phyloP scores from a whole-genome alignment of 2,113 vertebrate species.

The Myotis lucifugus region DNA sequence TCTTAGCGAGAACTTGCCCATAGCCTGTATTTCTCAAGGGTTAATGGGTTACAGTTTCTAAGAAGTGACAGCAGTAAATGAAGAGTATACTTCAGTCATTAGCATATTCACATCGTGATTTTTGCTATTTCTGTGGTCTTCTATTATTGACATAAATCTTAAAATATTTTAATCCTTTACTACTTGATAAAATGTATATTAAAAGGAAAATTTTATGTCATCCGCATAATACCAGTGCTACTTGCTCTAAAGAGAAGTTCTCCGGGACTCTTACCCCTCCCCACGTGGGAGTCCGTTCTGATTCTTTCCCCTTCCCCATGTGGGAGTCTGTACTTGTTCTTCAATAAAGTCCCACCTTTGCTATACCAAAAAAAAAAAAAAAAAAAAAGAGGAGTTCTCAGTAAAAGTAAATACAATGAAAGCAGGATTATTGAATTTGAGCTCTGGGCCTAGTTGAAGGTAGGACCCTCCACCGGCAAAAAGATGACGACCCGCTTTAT shows the following conservation, averaged over 20 bases:
- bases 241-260: background rate
- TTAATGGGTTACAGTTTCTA: background rate
- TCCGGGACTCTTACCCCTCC: background rate
- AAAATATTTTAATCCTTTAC: background rate
- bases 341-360: too few relatives aligned
- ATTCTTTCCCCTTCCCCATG: too few relatives aligned
- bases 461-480: background rate
- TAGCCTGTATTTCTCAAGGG: constrained; percentile 35
- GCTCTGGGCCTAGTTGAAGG: background rate
- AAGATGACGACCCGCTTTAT: background rate
- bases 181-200: constrained; percentile 1
- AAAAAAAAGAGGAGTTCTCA: background rate
- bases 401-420: background rate
- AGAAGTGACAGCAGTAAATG: background rate
- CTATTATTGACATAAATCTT: background rate
- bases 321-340: too few relatives aligned
- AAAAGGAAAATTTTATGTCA: constrained; percentile 6
- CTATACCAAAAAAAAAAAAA: too few relatives aligned
- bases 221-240: background rate
- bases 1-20: background rate
- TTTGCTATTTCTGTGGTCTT: background rate
- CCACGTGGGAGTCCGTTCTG: too few relatives aligned
- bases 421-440: background rate
- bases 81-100: background rate
- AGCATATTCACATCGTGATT: background rate